Conservation (phyloP, 2,888 invertebrate genomes). For the Lasioglossum lativentre region DNA sequence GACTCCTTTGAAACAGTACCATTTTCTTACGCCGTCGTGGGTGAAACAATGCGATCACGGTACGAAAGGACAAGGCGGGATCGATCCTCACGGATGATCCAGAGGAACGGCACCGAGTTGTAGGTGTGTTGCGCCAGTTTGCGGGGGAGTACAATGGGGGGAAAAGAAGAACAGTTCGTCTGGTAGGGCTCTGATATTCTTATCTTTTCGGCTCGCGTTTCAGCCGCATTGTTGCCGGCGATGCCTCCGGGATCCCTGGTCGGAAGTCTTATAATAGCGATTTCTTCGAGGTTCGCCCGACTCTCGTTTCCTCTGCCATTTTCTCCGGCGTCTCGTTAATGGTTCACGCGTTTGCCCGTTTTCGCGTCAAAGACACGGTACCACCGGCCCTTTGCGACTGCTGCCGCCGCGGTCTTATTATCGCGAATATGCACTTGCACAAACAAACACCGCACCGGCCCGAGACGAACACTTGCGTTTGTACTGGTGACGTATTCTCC, state of each 20-base stretch:
- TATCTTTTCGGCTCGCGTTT: conserved; percentile 68
- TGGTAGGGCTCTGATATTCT: conserved; percentile 73
- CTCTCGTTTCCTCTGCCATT: conserved; percentile 53
- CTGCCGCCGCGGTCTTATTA: conserved; percentile 23
- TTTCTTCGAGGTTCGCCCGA: conserved; percentile 65
- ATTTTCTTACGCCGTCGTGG: background rate
- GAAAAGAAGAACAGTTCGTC: conserved; percentile 69
- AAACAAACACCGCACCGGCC: conserved; percentile 46
- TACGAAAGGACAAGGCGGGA: conserved; percentile 25
- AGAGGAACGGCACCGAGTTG: conserved; percentile 18
- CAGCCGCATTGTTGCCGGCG: conserved; percentile 58
- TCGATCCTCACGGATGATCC: conserved; percentile 41
- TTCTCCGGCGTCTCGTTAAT: conserved; percentile 62
- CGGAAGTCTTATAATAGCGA: conserved; percentile 70
- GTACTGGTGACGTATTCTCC: background rate
- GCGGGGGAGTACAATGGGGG: conserved; percentile 47
- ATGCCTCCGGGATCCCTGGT: conserved; percentile 63
- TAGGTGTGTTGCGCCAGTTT: conserved; percentile 40
- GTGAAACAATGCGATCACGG: conserved; percentile 43
- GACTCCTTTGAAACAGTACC: background rate
- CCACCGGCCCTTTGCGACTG: background rate
- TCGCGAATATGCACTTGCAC: conserved; percentile 52
- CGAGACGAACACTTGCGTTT: conserved; percentile 30
- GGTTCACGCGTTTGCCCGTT: conserved; percentile 50
- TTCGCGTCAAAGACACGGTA: conserved; percentile 44